These are phyloP conservation scores for Drosophila lutescens DNA, from an alignment of 2,888 invertebrate species.

Conservation along the genomic window DNA sequence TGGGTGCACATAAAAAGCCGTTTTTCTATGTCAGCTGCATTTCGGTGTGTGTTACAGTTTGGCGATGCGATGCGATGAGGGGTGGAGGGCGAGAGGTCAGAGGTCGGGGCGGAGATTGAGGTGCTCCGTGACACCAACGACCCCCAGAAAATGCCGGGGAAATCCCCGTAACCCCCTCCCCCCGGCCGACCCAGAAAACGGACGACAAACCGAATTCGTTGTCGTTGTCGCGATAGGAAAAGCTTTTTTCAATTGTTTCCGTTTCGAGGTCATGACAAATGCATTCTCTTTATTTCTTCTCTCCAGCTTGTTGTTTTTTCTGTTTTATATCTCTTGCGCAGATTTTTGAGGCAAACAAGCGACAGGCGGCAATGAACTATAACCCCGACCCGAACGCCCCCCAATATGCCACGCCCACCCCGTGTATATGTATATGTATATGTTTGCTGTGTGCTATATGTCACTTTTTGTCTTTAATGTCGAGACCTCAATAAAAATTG, in stretches of 20 bases:
- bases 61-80: slow-evolving; percentile 1
- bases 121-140: slow-evolving; percentile 13
- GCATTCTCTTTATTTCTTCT: slow-evolving; percentile 71
- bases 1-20: slow-evolving; percentile 58
- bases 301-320: slow-evolving; percentile 35
- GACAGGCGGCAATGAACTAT: slow-evolving; percentile 72
- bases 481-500: slow-evolving; percentile 70
- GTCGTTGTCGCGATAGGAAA: slow-evolving; percentile 69
- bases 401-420: background rate
- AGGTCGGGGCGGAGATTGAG: slow-evolving; percentile 4
- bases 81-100: background rate
- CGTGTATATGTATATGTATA: background rate
- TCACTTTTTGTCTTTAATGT: slow-evolving; percentile 68
- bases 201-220: slow-evolving; percentile 52
- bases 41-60: slow-evolving; percentile 54
- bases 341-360: slow-evolving; percentile 67
- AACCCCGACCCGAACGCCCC: slow-evolving; percentile 35
- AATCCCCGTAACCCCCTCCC: background rate
- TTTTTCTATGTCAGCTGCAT: slow-evolving; percentile 78
- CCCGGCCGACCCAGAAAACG: slow-evolving; percentile 22
- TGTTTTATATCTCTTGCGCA: slow-evolving; percentile 29
- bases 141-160: slow-evolving; percentile 2
- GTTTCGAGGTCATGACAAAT: slow-evolving; percentile 80
- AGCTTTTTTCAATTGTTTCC: slow-evolving; percentile 80
- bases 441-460: slow-evolving; percentile 41